Conservation (phyloP, 2,113 vertebrate genomes). For the Pithys albifrons region DNA sequence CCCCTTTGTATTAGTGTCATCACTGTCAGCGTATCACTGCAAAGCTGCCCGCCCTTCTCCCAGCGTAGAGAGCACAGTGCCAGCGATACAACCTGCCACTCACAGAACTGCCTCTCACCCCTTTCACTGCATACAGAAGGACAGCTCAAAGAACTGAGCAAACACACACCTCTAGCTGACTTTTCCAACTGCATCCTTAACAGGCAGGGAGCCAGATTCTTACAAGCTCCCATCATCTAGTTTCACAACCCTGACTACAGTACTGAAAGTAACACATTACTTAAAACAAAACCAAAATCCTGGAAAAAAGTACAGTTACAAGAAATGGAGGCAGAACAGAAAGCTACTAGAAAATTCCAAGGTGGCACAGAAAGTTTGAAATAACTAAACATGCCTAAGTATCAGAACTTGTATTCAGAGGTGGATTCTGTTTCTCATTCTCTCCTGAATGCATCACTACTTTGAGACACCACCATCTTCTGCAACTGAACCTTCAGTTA, state of each 20-base stretch:
- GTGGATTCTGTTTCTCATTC: not conserved
- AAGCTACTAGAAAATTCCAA: not conserved
- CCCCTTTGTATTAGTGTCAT: not conserved
- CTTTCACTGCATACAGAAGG: not conserved
- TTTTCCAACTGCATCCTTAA: not conserved
- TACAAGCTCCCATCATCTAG: not conserved
- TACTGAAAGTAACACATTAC: not conserved
- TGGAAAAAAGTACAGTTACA: not conserved
- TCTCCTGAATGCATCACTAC: not conserved
- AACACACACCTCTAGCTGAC: not conserved
- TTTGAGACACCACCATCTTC: not conserved
- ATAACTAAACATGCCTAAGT: not conserved
- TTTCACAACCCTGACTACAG: not conserved
- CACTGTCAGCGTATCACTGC: not conserved
- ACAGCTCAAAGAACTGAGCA: not conserved
- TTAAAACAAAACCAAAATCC: not conserved
- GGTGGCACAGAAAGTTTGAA: not conserved
- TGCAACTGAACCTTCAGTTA: not conserved
- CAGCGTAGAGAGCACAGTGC: fast-evolving
- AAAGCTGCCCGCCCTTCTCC: not conserved
- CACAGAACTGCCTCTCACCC: not conserved
- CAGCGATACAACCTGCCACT: not conserved
- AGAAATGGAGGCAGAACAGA: not conserved
- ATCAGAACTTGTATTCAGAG: not conserved
- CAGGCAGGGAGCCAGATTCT: not conserved